Conservation (phyloP, 1,140 invertebrate genomes). For the Drosophila equinoxialis region DNA sequence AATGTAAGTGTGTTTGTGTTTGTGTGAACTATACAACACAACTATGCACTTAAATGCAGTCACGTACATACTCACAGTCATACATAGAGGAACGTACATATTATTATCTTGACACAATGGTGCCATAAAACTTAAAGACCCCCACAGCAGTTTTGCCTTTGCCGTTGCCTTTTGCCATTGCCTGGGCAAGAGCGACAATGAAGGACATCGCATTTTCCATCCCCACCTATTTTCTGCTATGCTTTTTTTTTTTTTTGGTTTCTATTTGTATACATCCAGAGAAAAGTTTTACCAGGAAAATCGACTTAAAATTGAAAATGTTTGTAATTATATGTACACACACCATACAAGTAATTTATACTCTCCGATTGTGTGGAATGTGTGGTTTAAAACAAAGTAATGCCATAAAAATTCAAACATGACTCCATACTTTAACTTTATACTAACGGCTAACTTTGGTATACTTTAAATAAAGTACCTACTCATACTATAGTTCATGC, state of each 20-base stretch:
- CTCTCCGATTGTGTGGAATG: not conserved
- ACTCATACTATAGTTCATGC: not conserved
- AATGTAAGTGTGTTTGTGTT: constrained; percentile 26
- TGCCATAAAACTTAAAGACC: constrained; percentile 81
- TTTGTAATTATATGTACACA: constrained; percentile 7
- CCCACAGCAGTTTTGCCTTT: constrained; percentile 61
- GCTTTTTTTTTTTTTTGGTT: not conserved
- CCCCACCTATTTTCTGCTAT: constrained; percentile 1
- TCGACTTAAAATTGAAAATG: constrained; percentile 8
- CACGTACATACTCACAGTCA: constrained; percentile 55
- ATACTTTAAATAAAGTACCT: not conserved
- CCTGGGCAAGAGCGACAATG: constrained; percentile 31
- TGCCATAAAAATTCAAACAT: constrained; percentile 6
- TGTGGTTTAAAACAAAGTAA: not conserved
- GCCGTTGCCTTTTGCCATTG: constrained; percentile 32
- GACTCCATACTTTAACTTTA: not conserved
- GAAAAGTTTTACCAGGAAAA: constrained; percentile 3
- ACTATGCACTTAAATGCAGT: constrained; percentile 81
- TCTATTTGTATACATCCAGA: not conserved
- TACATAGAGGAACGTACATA: constrained; percentile 56
- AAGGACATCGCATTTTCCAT: constrained; percentile 51
- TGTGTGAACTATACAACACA: constrained; percentile 55
- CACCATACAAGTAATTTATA: not conserved
- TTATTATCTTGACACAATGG: constrained; percentile 82
- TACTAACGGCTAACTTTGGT: not conserved